Evolutionary conservation across 2,888 invertebrate species (phyloP).

Genomic region (Hypena proboscidalis): DNA sequence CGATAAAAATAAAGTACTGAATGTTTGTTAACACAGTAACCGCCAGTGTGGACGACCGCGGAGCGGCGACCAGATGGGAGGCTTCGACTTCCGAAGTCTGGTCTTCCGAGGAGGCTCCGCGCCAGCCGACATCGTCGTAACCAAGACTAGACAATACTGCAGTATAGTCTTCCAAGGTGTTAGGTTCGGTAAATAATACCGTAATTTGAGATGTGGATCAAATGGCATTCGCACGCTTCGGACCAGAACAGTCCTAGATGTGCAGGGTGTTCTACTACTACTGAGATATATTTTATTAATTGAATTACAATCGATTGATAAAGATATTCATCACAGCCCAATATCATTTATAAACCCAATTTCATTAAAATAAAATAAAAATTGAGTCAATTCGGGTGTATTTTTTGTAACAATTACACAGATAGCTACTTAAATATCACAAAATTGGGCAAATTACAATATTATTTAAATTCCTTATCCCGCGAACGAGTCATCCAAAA

Average conservation of each 20-base stretch:
- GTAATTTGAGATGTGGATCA: slow-evolving; percentile 69
- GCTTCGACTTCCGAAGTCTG: too few relatives aligned
- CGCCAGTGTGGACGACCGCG: slow-evolving; percentile 82
- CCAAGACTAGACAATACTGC: slow-evolving; percentile 53
- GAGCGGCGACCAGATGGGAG: slow-evolving; percentile 71
- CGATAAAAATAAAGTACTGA: slow-evolving; percentile 61
- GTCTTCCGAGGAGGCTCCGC: slow-evolving; percentile 50
- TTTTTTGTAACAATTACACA: too few relatives aligned
- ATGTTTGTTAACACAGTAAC: slow-evolving; percentile 84
- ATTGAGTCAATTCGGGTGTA: too few relatives aligned
- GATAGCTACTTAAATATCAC: too few relatives aligned
- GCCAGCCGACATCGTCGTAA: slow-evolving; percentile 69
- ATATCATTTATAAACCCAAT: too few relatives aligned
- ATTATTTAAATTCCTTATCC: too few relatives aligned
- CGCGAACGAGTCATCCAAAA: too few relatives aligned
- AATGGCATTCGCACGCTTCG: slow-evolving; percentile 70
- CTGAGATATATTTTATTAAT: slow-evolving; percentile 1
- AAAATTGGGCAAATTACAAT: too few relatives aligned
- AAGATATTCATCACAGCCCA: too few relatives aligned
- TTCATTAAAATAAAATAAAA: too few relatives aligned
- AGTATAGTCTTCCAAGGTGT: slow-evolving; percentile 49
- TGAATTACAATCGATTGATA: background rate
- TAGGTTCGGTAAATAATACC: slow-evolving; percentile 69
- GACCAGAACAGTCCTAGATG: slow-evolving; percentile 68
- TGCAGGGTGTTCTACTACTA: slow-evolving; percentile 44